Conservation (phyloP, 2,888 invertebrate species). For the Apeira syringaria region DNA sequence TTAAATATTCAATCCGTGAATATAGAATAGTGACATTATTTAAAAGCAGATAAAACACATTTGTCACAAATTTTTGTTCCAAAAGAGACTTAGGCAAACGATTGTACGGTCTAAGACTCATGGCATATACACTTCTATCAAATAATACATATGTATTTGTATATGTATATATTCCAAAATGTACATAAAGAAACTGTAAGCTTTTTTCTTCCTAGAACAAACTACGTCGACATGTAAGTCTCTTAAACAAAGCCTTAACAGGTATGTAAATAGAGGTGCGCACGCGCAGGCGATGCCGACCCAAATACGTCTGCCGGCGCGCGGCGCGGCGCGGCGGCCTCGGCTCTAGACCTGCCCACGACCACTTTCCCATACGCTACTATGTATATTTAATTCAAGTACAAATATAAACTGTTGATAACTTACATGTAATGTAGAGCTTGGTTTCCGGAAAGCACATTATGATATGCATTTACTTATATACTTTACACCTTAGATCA, state of each 20-base stretch:
- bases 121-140: too few relatives aligned
- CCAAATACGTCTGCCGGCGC: constrained; percentile 11
- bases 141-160: too few relatives aligned
- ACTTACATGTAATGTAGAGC: background rate
- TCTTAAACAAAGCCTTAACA: background rate
- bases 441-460: constrained; percentile 2
- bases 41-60: too few relatives aligned
- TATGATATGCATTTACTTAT: too few relatives aligned
- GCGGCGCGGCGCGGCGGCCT: constrained; percentile 18
- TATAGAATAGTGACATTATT: too few relatives aligned
- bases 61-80: too few relatives aligned
- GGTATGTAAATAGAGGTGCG: background rate
- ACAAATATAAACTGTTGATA: background rate
- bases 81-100: too few relatives aligned
- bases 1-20: too few relatives aligned
- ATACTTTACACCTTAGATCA: too few relatives aligned
- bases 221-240: background rate
- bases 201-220: background rate
- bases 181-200: background rate
- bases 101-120: too few relatives aligned
- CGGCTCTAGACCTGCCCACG: constrained; percentile 25
- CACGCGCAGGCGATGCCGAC: constrained; percentile 9
- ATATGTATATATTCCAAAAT: too few relatives aligned
- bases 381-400: constrained; percentile 9
- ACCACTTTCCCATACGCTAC: constrained; percentile 29